Evolutionary conservation across 37 sponge, comb jelly and placozoan genomes (phyloP), one percentile per base, ranked within the genome.

Genomic region (Geodia barretti): DNA sequence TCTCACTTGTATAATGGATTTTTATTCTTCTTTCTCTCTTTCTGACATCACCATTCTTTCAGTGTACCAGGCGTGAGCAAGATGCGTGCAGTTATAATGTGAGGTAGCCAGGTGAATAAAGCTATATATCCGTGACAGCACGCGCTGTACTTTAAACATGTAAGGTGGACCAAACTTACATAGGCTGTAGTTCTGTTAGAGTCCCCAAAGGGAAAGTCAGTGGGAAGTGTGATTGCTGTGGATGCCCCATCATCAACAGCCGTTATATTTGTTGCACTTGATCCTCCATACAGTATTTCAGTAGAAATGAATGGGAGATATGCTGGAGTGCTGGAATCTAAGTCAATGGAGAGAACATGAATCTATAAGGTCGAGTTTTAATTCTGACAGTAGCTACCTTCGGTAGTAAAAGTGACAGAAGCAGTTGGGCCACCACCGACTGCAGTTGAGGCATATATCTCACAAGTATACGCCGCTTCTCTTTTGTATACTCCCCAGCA

Each of bases 151-250:
- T n/a, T n/a, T n/a, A n/a, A n/a, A n/a, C n/a, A n/a, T n/a, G n/a
- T n/a, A n/a, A n/a, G n/a, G n/a, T n/a, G n/a, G n/a, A n/a, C n/a
- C n/a, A n/a, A 47, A 39, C 78, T 39, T 64, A 78, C 78, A 78
- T 78, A 78, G 29, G 41, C 78, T 3, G 62, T n/a, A 39, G 78
- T 65, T 26, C 64, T 65, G 23, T 63, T 64, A 37, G 28, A 34
- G 67, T 36, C 62, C 39, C 67, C 78, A 23, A 78, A 63, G 8
- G 78, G 7, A 37, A 78, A 78, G 11, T 37, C 43, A 25, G 20
- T 29, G 1, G 78, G 54, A 47, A 47, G 54, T 47, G 54, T 47
- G 14, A 47, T 47, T 47, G 11, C 11, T 47, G 54, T 17, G 7
- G 54, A 47, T 17, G 54, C 7, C 11, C 7, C 14, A 47, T 47